Conservation (phyloP, 2,888 invertebrate genomes). For the Myopa tessellatipennis region DNA sequence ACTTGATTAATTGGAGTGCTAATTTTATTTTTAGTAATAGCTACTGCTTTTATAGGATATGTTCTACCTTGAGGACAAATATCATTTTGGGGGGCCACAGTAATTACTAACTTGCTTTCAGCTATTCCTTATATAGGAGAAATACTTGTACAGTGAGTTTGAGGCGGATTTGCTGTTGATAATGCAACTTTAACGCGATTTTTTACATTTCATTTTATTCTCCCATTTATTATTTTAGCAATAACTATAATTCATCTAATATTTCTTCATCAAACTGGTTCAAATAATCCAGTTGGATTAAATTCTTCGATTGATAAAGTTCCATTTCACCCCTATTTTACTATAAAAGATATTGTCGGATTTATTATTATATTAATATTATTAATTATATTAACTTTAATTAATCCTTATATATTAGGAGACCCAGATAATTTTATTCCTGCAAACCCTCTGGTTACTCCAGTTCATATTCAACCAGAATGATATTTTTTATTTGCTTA, state of each 20-base stretch:
- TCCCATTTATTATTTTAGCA: slow-evolving; percentile 69
- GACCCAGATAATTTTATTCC: no score
- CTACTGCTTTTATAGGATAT: no score
- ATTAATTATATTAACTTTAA: no score
- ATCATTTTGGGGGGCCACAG: slow-evolving; percentile 83
- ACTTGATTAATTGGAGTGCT: no score
- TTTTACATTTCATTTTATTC: slow-evolving; percentile 78
- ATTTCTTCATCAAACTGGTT: slow-evolving; percentile 77
- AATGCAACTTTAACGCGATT: slow-evolving; percentile 81
- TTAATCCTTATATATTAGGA: no score
- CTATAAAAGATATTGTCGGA: no score
- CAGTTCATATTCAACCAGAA: slow-evolving; percentile 84
- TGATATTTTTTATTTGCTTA: slow-evolving; percentile 88
- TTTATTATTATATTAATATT: no score
- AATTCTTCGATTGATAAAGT: slow-evolving; percentile 77
- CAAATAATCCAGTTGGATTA: slow-evolving; percentile 75
- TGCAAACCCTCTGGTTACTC: slow-evolving; percentile 66
- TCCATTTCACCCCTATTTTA: slow-evolving; percentile 74
- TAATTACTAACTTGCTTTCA: slow-evolving; percentile 81
- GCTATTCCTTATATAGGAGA: slow-evolving; percentile 72
- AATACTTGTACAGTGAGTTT: slow-evolving; percentile 74
- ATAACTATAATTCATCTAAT: slow-evolving; percentile 73
- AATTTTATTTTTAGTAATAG: no score
- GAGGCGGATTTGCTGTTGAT: slow-evolving; percentile 81
- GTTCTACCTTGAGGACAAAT: slow-evolving; percentile 70